Evolutionary conservation across 2,888 invertebrate species (phyloP), one percentile per base, ranked within the genome.

Genomic region (Mechanitis messenoides): DNA sequence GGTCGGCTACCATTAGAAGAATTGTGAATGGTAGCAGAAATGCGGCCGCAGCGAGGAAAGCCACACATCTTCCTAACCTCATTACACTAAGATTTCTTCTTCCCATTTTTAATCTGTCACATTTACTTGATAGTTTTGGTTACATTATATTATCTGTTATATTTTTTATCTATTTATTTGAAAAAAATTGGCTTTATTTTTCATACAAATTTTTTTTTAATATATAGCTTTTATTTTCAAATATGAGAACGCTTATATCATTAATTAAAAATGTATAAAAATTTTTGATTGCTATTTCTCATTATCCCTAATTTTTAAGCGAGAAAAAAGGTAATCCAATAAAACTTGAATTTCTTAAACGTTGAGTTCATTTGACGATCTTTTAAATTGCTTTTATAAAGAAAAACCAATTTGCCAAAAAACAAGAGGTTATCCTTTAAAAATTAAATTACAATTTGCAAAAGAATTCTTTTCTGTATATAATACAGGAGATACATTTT

Each of bases 41-140:
- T 60, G 92, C 92, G 1, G 92, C 91, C 1, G 92, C 92, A 20
- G 91, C 92, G 63, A 92, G 87, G 75, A 92, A 92, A 1, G 92
- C 90, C 59, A 92, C 89, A 70, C 92, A 92, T 72, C 92, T 81
- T 56, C 92, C 87, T 33, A 92, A 76, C 53, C 91, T 83, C 80
- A 90, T 84, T 79, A 89, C 84, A 71, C 89, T 88, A 65, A 87
- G 72, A 74, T 91, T 91, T 68, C 87, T 76, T 66, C 87, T 76
- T 54, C 81, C 81, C 72, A 82, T 81, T 55, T 61, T 20, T 50
- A 55, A 59, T 56, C 53, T 55, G 35, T 31, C 54, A 64, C 59
- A 54, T 55, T 59, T 53, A 66, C 61, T 46, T 60, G 7, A 56
- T 20, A 47, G 55, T 62, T 56, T 45, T 33, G 33, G 6, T n/a